These are phyloP conservation scores for Eubasilissa splendida DNA, from an alignment of 2,888 invertebrate genomes.

Conservation along the genomic window DNA sequence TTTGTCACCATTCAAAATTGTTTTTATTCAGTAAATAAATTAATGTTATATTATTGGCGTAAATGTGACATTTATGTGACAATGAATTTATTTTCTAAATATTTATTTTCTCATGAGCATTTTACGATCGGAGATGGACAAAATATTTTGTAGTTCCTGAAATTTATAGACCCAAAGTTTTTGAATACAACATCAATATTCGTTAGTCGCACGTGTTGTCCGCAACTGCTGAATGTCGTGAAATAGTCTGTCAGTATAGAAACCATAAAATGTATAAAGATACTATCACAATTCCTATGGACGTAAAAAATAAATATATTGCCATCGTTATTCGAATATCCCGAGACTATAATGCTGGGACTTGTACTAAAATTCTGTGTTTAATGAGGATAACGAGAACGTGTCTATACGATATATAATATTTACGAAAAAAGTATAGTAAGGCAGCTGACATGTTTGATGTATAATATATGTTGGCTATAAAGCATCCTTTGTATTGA, in stretches of 20 bases:
- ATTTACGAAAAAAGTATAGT: neutral
- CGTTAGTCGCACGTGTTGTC: slow-evolving; percentile 23
- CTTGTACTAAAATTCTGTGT: neutral
- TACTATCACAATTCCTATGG: slow-evolving; percentile 28
- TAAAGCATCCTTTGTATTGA: too few species aligned
- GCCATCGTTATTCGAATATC: slow-evolving; percentile 36
- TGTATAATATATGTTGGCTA: neutral
- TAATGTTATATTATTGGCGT: too few species aligned
- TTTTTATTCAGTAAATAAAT: too few species aligned
- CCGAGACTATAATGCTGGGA: slow-evolving; percentile 1
- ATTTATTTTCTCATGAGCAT: slow-evolving; percentile 2
- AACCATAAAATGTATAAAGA: slow-evolving; percentile 30
- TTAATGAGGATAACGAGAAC: neutral
- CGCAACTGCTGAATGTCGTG: slow-evolving; percentile 30
- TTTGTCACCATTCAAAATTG: too few species aligned
- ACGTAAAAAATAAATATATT: slow-evolving; percentile 44
- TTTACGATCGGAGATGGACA: slow-evolving; percentile 17
- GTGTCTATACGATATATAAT: neutral
- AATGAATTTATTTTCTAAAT: too few species aligned
- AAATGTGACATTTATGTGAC: too few species aligned
- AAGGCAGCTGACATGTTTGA: slow-evolving; percentile 21
- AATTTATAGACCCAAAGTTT: slow-evolving; percentile 34
- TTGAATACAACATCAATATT: slow-evolving; percentile 40
- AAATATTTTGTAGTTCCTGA: slow-evolving; percentile 9
- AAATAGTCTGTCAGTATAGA: slow-evolving; percentile 28